Conservation (phyloP, 2,797 vertebrate genomes). For the Sylvia borin region DNA sequence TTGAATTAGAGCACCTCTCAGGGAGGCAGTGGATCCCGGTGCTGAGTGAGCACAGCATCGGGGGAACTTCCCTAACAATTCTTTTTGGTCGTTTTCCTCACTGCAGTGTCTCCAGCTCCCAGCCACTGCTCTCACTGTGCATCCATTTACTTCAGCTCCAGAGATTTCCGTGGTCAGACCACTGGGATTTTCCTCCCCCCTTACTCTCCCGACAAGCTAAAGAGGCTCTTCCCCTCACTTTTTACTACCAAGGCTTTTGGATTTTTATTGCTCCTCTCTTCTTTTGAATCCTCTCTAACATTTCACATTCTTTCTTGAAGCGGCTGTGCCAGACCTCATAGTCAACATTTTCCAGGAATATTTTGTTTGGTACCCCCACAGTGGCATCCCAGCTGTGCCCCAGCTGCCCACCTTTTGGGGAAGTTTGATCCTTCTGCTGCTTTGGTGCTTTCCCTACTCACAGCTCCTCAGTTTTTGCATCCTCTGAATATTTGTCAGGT, state of each 20-base stretch:
- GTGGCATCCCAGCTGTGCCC: neutral
- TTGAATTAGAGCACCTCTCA: neutral
- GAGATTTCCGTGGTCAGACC: neutral
- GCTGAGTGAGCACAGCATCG: neutral
- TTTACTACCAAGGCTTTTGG: neutral
- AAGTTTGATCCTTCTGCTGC: neutral
- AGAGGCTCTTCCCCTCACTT: rapidly evolving
- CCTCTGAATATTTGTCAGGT: neutral
- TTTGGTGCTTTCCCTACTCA: rapidly evolving
- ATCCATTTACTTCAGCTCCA: neutral
- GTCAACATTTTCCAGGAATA: neutral
- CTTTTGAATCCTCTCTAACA: neutral
- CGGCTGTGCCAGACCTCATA: neutral
- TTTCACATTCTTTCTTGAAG: rapidly evolving
- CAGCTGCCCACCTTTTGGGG: neutral
- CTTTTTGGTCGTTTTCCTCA: neutral
- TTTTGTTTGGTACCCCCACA: neutral
- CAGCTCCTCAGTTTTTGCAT: neutral
- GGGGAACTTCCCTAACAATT: neutral
- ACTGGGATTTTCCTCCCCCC: neutral
- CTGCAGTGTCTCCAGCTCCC: neutral
- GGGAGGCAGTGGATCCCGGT: neutral
- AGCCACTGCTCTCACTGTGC: neutral
- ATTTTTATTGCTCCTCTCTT: neutral
- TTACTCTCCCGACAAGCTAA: neutral